Conservation (phyloP, 2,888 invertebrate genomes). For the Tubulanus polymorphus region DNA sequence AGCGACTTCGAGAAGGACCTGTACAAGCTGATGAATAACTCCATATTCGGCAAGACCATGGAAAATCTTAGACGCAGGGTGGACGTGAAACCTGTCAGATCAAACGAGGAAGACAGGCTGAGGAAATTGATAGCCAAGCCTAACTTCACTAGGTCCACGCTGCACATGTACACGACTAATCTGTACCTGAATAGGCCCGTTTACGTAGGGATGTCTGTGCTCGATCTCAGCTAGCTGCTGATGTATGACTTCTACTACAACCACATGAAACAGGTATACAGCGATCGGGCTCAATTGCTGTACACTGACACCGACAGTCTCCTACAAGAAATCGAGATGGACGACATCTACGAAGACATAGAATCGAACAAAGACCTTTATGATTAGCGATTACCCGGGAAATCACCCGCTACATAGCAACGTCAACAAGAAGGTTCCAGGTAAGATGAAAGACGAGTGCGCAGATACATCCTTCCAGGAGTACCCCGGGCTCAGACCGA, state of each 20-base stretch:
- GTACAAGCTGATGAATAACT: constrained; percentile 29
- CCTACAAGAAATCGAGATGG: constrained; percentile 31
- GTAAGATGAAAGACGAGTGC: constrained; percentile 41
- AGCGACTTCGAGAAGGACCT: constrained; percentile 39
- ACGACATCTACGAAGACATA: constrained; percentile 45
- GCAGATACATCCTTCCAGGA: constrained; percentile 28
- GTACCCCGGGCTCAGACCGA: constrained; percentile 27
- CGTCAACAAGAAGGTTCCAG: constrained; percentile 34
- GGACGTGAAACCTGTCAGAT: constrained; percentile 32
- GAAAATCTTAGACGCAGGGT: constrained; percentile 50
- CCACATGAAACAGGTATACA: constrained; percentile 34
- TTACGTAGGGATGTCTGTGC: constrained; percentile 46
- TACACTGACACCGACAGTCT: constrained; percentile 41
- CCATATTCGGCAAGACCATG: constrained; percentile 51
- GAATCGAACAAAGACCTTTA: constrained; percentile 17
- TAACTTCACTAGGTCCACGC: constrained; percentile 23
- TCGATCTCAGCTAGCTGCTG: constrained; percentile 50
- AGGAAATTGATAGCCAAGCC: constrained; percentile 14
- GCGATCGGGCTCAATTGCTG: constrained; percentile 21
- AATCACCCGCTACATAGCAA: constrained; percentile 23
- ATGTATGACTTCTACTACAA: constrained; percentile 51
- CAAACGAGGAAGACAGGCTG: constrained; percentile 1
- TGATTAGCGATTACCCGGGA: constrained; percentile 31
- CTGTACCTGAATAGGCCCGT: constrained; percentile 48
- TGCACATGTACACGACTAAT: constrained; percentile 33